Percentiles rank a stretch among this genome's conserved stretches.
Conservation (phyloP, 2,113 vertebrate genomes). For the Nothobranchius kuhntae region DNA sequence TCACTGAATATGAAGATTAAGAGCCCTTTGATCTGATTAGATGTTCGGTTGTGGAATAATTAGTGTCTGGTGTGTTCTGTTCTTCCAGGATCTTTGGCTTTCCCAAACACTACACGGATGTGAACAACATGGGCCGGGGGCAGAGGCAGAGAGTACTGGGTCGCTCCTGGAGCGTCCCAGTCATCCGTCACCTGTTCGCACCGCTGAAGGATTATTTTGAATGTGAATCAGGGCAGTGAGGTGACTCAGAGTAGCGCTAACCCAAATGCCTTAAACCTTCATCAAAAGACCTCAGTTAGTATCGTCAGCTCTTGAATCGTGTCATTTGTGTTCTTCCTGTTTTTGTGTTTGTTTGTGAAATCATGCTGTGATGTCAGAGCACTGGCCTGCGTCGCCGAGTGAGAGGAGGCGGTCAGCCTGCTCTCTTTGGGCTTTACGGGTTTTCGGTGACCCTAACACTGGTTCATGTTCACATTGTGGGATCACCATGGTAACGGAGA, state of each 20-base stretch:
- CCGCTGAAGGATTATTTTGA: slow-evolving; percentile 96
- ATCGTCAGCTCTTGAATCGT: slow-evolving; percentile 13
- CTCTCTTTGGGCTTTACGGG: neutral
- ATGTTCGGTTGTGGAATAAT: too few species aligned
- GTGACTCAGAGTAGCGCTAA: slow-evolving; percentile 9
- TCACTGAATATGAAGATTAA: too few species aligned
- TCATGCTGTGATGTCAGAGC: slow-evolving; percentile 12
- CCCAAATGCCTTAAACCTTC: slow-evolving; percentile 20
- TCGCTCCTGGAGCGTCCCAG: slow-evolving; percentile 91
- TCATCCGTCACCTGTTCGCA: slow-evolving; percentile 92
- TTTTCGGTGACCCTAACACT: neutral
- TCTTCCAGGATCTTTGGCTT: slow-evolving; percentile 91
- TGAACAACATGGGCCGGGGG: slow-evolving; percentile 85
- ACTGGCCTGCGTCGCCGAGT: slow-evolving; percentile 27
- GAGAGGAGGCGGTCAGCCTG: neutral
- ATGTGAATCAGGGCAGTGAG: slow-evolving; percentile 79
- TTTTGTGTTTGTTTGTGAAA: slow-evolving; percentile 17
- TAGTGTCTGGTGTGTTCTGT: neutral
- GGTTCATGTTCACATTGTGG: neutral
- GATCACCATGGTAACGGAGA: neutral
- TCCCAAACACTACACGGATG: slow-evolving; percentile 91
- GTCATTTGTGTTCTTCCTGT: neutral
- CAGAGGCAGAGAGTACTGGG: slow-evolving; percentile 90
- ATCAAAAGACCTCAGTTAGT: neutral
- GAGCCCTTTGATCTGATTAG: too few species aligned